Base-by-base conservation (phyloP, 2,113 vertebrate species). In the Daubentonia madagascariensis region DNA sequence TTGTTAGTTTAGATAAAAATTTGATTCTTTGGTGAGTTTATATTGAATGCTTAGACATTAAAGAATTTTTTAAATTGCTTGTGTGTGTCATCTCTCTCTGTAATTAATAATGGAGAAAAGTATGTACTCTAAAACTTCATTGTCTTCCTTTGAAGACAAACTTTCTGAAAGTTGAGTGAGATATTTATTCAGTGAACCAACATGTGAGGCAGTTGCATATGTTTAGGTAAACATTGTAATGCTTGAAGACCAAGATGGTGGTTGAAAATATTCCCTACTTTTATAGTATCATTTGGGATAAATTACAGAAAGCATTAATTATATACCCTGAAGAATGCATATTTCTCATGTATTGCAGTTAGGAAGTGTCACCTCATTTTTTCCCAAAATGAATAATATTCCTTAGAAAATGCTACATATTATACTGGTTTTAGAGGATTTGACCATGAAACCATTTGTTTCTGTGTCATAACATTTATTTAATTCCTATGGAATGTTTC, bases 231-330 rank as follows among this genome's bases (percentile, higher is more conserved):
- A 97, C 32, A 40, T 52, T 37, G 12, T 2, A 2, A 72, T 93
- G 8, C 61, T 43, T 95, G 8, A 93, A 97, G 88, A 84, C 84
- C 94, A 93, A 67, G 30, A 85, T 6, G 35, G 22, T 14, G 35
- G 37, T 1, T 97, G 35, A 86, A 96, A 91, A 96, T 92, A 92
- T 93, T 78, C 50, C 61, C 57, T 92, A n/a, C 76, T 95, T 97
- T 40, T 98, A 72, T 95, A 67, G 72, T 94, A 70, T 94, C 95
- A 92, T 96, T 84, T 96, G 91, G 91, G 89, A 92, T 94, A 98
- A 97, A 23, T 87, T 97, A 96, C 23, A 57, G 70, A n/a, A n/a
- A 75, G 48, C 85, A 73, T n/a, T 97, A 63, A 86, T 97, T 97
- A 92, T 97, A 70, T 93, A 43, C 93, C 92, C 9, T 90, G 80